phyloP scores from a whole-genome alignment of 1,140 invertebrate species.

The Leptoteleia sp. region DNA sequence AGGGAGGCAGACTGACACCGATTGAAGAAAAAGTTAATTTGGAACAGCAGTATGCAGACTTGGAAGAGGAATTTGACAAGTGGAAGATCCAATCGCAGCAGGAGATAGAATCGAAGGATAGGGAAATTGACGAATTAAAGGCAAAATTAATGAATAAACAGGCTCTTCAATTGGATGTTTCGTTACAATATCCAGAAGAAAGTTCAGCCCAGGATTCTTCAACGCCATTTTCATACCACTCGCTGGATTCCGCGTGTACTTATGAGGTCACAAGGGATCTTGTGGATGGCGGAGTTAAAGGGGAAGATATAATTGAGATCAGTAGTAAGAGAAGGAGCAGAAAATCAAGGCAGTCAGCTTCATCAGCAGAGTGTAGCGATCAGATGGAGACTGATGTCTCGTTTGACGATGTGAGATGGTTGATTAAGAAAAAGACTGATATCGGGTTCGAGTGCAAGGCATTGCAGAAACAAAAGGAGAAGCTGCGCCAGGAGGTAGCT shows the following conservation, averaged over 20 bases:
- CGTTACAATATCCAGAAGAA: conserved; percentile 72
- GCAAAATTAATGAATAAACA: conserved; percentile 74
- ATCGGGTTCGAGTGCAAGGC: conserved; percentile 79
- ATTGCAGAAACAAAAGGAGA: conserved; percentile 79
- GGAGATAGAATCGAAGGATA: conserved; percentile 79
- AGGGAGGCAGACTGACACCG: conserved; percentile 84
- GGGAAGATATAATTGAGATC: not conserved
- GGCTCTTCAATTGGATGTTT: conserved; percentile 60
- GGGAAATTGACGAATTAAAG: conserved; percentile 82
- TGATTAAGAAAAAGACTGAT: conserved; percentile 76
- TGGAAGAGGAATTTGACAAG: conserved; percentile 86
- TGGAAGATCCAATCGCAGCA: conserved; percentile 80
- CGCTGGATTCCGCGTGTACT: conserved; percentile 51
- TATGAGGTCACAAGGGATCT: conserved; percentile 26
- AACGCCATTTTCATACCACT: conserved; percentile 59
- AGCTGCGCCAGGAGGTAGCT: conserved; percentile 80
- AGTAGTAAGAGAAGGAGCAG: conserved; percentile 28
- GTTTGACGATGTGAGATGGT: conserved; percentile 72
- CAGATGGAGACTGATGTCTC: conserved; percentile 44
- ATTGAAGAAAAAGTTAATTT: conserved; percentile 88
- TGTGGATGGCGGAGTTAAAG: conserved; percentile 3
- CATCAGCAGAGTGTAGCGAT: conserved; percentile 34
- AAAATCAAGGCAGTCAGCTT: conserved; percentile 10
- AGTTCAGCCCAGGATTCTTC: conserved; percentile 48
- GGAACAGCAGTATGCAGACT: conserved; percentile 87